Base-by-base conservation (phyloP, 2,113 vertebrate species). In the Bubo bubo region DNA sequence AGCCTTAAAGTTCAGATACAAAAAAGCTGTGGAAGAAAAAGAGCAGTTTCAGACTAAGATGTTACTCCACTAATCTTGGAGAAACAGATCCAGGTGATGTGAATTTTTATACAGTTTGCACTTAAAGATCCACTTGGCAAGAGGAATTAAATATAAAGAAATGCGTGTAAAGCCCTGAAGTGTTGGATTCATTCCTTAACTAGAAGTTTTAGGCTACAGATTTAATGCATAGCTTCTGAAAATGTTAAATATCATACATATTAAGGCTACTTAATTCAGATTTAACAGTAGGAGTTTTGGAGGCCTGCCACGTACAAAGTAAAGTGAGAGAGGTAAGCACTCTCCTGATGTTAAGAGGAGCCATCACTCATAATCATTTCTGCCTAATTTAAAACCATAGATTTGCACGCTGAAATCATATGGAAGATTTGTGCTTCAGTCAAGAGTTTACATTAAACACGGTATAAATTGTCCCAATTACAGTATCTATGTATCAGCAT, bases 221-320 rank as follows among this genome's bases (percentile, higher is more conserved):
- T 94, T 93, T 94, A 97, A 96, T 85, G 68, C 79, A 58, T 88
- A 87, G 43, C 73, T 93, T 94, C 73, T 88, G 88, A 94, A 96
- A 95, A 96, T 83, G 52, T 96, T 97, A 95, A 96, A 76, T 94
- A 97, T 89, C 37, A 47, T 85, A 89, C 90, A 86, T 92, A 96
- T 94, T 96, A 97, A 95, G 75, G 52, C 81, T 95, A 87, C 73
- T 96, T 97, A 94, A 95, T 96, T 96, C 86, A 96, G 75, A 94
- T 96, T 97, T 92, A 94, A 86, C 79, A 93, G 84, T 70, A 86
- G 94, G 95, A 95, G 73, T 90, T 97, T 83, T 96, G 83, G 95
- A 97, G 76, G 53, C 81, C 76, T 97, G 88, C 86, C 91, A 95
- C 3, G 7, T 95, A 91, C 59, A 95, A 95, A 97, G 71, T 87